Conservation (phyloP, 2,888 invertebrate genomes). For the Nipponacmea schrenckii region DNA sequence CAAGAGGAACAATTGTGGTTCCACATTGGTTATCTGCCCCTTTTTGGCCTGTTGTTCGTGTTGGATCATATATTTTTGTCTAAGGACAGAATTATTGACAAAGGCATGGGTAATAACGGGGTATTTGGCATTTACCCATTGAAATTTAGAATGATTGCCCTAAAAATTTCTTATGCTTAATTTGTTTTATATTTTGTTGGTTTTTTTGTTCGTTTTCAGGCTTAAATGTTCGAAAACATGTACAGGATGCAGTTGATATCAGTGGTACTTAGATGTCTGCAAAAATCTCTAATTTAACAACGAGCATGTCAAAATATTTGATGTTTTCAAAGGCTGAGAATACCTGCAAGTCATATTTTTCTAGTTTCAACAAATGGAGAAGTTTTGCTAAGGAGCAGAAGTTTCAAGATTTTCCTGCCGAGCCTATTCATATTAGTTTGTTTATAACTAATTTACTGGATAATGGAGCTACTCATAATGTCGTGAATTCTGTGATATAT, state of each 20-base stretch:
- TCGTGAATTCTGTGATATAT: slow-evolving; percentile 11
- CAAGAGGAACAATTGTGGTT: background rate
- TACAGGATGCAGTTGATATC: too few relatives aligned
- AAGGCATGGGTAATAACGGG: background rate
- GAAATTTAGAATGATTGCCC: background rate
- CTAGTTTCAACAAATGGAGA: background rate
- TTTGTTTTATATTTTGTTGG: background rate
- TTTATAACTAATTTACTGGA: background rate
- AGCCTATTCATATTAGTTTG: background rate
- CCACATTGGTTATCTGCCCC: background rate
- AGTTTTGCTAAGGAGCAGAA: background rate
- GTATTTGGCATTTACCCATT: background rate
- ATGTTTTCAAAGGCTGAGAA: background rate
- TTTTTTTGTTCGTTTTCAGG: too few relatives aligned
- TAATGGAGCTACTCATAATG: background rate
- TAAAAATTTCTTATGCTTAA: background rate
- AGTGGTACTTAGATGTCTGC: background rate
- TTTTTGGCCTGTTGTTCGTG: background rate
- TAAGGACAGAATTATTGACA: background rate
- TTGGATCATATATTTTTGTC: background rate
- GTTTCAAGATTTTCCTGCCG: slow-evolving; percentile 11
- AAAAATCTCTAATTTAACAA: background rate
- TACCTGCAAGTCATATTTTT: background rate
- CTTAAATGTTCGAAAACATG: too few relatives aligned
- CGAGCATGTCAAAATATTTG: background rate